phyloP scores from a whole-genome alignment of 2,113 vertebrate species.

The Actenoides lindsayi region DNA sequence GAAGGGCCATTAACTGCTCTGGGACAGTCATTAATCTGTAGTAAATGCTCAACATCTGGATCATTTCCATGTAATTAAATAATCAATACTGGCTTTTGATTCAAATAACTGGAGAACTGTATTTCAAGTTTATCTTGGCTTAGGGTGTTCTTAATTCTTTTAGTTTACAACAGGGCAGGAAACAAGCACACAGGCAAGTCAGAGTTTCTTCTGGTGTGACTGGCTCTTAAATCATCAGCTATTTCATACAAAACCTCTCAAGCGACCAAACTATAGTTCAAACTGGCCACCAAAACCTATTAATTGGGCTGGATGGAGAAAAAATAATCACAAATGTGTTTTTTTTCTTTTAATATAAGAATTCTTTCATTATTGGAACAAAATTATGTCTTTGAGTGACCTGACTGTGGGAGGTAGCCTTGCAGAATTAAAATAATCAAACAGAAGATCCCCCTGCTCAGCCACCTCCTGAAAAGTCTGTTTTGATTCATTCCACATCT shows the following conservation, averaged over 20 bases:
- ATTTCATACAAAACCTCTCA: background rate
- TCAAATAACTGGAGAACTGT: background rate
- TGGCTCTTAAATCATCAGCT: background rate
- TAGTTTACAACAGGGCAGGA: background rate
- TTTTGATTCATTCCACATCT: background rate
- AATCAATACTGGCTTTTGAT: conserved; percentile 55
- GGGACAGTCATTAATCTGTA: conserved; percentile 46
- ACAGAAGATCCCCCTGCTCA: background rate
- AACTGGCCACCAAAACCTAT: background rate
- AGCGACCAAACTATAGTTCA: background rate
- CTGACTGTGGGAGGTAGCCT: background rate
- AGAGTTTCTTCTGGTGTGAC: background rate
- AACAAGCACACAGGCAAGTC: accelerated
- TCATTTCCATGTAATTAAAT: conserved; percentile 35
- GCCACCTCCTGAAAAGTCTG: background rate
- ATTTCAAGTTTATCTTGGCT: conserved; percentile 30
- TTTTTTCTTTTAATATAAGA: background rate
- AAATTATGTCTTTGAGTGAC: background rate
- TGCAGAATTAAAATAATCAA: background rate
- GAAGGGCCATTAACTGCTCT: conserved; percentile 33
- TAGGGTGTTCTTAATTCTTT: background rate
- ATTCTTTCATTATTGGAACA: background rate
- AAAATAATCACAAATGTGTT: background rate
- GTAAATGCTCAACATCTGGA: conserved; percentile 40
- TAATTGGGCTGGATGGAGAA: background rate